Percentiles rank a stretch among this genome's conserved stretches.
phyloP scores from a whole-genome alignment of 1,140 invertebrate genomes.

The Drosophila subpulchrella region DNA sequence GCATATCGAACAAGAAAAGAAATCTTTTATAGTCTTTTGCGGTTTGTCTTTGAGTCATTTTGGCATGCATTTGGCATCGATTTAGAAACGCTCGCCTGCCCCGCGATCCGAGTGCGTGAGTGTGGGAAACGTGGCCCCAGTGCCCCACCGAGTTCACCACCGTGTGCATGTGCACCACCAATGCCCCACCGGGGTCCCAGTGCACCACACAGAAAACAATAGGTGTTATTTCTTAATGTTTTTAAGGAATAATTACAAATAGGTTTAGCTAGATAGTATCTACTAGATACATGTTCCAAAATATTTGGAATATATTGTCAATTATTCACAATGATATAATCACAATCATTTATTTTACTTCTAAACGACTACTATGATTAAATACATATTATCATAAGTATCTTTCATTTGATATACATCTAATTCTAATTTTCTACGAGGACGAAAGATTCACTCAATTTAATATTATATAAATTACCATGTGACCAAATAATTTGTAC shows the following conservation, averaged over 20 bases:
- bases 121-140: conserved; percentile 62
- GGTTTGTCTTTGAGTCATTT: conserved; percentile 76
- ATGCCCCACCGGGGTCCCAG: conserved; percentile 6
- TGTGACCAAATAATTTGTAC: too few species aligned
- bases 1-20: conserved; percentile 74
- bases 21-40: conserved; percentile 82
- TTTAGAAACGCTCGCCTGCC: conserved; percentile 50
- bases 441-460: too few species aligned
- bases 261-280: too few species aligned
- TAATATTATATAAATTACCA: too few species aligned
- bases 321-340: too few species aligned
- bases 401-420: too few species aligned
- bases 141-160: conserved; percentile 22
- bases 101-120: conserved; percentile 60
- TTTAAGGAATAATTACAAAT: background rate
- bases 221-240: background rate
- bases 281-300: too few species aligned
- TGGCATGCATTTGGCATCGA: conserved; percentile 69
- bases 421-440: too few species aligned
- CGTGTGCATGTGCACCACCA: background rate
- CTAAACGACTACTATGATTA: too few species aligned
- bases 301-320: too few species aligned
- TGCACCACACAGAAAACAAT: conserved; percentile 5
- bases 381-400: too few species aligned
- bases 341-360: too few species aligned